Conservation (phyloP, 2,888 invertebrate genomes). For the Troides helena region DNA sequence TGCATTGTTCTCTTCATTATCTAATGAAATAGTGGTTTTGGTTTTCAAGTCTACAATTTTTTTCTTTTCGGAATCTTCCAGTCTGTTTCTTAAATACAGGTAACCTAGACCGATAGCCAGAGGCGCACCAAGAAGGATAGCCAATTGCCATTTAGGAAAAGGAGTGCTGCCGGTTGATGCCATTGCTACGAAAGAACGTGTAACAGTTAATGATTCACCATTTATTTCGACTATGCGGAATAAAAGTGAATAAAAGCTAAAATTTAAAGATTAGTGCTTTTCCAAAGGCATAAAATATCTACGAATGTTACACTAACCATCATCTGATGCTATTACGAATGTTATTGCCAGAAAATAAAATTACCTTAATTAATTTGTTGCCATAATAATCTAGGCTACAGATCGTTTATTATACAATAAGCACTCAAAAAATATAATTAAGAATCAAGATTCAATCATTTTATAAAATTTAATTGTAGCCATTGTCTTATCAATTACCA, state of each 20-base stretch:
- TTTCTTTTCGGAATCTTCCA: constrained; percentile 76
- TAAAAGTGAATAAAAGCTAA: constrained; percentile 45
- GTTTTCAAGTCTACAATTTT: constrained; percentile 74
- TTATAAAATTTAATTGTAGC: no score
- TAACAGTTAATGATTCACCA: constrained; percentile 59
- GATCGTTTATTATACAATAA: no score
- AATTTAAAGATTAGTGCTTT: constrained; percentile 57
- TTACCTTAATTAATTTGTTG: background rate
- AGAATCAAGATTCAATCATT: no score
- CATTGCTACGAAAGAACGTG: constrained; percentile 44
- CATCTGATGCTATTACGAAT: constrained; percentile 34
- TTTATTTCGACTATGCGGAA: constrained; percentile 56
- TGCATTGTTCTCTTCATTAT: constrained; percentile 75
- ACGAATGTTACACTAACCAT: constrained; percentile 37
- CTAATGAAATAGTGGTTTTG: constrained; percentile 82
- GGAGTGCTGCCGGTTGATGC: constrained; percentile 79
- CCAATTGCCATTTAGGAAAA: constrained; percentile 92
- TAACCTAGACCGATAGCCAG: constrained; percentile 90
- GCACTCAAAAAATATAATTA: no score
- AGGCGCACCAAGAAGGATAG: constrained; percentile 90
- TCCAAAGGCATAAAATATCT: constrained; percentile 56
- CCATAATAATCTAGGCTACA: background rate
- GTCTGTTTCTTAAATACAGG: constrained; percentile 84
- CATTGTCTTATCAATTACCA: no score
- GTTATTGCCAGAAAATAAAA: constrained; percentile 29